phyloP scores from a whole-genome alignment of 1,140 invertebrate genomes.

The Hestina assimilis region DNA sequence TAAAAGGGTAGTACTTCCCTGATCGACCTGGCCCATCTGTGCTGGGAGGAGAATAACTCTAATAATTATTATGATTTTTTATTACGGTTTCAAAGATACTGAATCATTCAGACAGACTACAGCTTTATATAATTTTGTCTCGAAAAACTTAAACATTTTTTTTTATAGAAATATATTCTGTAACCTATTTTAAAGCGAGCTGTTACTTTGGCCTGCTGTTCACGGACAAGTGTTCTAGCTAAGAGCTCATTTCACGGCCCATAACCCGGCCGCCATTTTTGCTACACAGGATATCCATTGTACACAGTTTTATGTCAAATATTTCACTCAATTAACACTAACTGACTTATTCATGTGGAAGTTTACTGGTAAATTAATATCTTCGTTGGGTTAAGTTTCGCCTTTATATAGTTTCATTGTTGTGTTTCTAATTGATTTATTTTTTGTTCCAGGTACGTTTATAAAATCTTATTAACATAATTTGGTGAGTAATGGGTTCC shows the following conservation, averaged over 20 bases:
- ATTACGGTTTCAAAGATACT: too few relatives aligned
- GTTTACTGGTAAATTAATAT: slow-evolving; percentile 10
- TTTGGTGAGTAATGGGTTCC: too few relatives aligned
- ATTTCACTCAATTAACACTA: slow-evolving; percentile 26
- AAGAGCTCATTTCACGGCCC: slow-evolving; percentile 55
- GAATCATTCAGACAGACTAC: too few relatives aligned
- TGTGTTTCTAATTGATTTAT: not conserved
- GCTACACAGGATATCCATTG: slow-evolving; percentile 12
- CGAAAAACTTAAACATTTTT: not conserved
- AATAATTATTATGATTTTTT: too few relatives aligned
- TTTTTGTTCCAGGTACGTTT: not conserved
- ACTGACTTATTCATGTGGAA: slow-evolving; percentile 25
- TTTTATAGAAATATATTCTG: not conserved
- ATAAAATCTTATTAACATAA: not conserved
- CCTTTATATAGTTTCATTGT: not conserved
- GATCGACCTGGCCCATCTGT: too few relatives aligned
- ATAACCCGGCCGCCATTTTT: slow-evolving; percentile 36
- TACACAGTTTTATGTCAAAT: slow-evolving; percentile 3
- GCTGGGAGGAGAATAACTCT: too few relatives aligned
- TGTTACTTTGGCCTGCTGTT: slow-evolving; percentile 27
- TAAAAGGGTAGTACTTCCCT: too few relatives aligned
- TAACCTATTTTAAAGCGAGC: not conserved
- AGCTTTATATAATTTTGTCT: not conserved
- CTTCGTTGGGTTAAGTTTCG: not conserved
- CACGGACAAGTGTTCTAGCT: slow-evolving; percentile 24